Conservation (phyloP, 2,113 vertebrate species). For the Platysternon megacephalum region DNA sequence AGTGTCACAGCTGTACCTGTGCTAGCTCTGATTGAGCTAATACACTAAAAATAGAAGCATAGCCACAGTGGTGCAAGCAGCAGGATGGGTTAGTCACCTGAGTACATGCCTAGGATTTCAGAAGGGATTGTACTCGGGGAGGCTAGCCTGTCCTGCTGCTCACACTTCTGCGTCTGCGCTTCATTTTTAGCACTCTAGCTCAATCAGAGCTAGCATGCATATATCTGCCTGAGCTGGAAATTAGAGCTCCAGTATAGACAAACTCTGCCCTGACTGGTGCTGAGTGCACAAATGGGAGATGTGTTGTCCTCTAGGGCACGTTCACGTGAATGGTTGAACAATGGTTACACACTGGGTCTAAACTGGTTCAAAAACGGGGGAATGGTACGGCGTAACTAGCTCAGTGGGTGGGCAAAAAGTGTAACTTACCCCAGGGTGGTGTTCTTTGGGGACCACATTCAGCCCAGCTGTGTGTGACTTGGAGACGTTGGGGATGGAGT, state of each 20-base stretch:
- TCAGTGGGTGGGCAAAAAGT: not conserved
- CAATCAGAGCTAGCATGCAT: not conserved
- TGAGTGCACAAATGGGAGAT: not conserved
- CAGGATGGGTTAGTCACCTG: not conserved
- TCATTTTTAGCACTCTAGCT: not conserved
- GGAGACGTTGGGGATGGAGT: not conserved
- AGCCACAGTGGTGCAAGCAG: not conserved
- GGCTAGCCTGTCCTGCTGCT: not conserved
- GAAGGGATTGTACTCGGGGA: not conserved
- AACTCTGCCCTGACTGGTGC: not conserved
- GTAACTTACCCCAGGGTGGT: not conserved
- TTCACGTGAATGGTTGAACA: not conserved
- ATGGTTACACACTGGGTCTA: not conserved
- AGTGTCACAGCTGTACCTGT: no score
- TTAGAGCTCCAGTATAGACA: no score
- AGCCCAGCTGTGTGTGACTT: not conserved
- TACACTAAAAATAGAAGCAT: not conserved
- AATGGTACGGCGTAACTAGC: not conserved
- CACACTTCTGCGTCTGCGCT: not conserved
- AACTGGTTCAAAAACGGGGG: not conserved
- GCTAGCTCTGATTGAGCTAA: not conserved
- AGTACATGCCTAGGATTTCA: not conserved
- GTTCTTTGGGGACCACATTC: not conserved
- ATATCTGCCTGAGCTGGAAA: no score
- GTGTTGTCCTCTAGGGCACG: not conserved